phyloP scores from a whole-genome alignment of 2,797 vertebrate species.

The Eleutherodactylus coqui region DNA sequence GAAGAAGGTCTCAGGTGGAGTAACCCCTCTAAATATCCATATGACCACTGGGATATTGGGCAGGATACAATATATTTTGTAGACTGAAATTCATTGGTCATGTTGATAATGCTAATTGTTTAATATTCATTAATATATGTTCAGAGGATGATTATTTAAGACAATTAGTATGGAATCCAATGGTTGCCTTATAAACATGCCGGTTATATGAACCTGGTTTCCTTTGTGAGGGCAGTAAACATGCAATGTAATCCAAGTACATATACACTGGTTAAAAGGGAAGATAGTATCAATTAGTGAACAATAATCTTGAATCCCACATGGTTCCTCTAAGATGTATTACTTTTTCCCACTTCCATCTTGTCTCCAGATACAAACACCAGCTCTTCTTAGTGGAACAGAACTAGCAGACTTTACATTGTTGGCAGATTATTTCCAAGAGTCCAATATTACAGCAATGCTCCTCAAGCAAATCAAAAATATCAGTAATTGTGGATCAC shows the following conservation, averaged over 20 bases:
- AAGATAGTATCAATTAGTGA: neutral
- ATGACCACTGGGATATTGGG: too few relatives aligned
- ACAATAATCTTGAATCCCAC: neutral
- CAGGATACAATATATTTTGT: too few relatives aligned
- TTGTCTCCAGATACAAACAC: conserved; percentile 32
- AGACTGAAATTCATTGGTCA: too few relatives aligned
- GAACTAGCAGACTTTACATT: conserved; percentile 48
- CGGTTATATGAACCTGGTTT: too few relatives aligned
- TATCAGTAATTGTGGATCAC: neutral
- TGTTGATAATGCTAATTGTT: too few relatives aligned
- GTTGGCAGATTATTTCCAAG: conserved; percentile 37
- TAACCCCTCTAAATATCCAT: too few relatives aligned
- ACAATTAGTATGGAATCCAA: too few relatives aligned
- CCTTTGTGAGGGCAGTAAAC: neutral
- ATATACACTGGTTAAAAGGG: too few relatives aligned
- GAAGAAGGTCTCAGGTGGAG: too few relatives aligned
- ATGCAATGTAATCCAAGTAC: neutral
- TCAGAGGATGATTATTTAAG: too few relatives aligned
- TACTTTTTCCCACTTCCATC: neutral
- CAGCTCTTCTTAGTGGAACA: neutral
- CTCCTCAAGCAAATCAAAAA: conserved; percentile 22
- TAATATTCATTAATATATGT: too few relatives aligned
- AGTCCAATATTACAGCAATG: neutral
- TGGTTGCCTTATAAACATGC: too few relatives aligned
- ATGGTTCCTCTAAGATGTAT: neutral